A percentile compares a stretch with the other conserved stretches of the same genome.
These are phyloP conservation scores for Rhizoglyphus robini DNA, from an alignment of 1,140 invertebrate genomes.

Conservation along the genomic window DNA sequence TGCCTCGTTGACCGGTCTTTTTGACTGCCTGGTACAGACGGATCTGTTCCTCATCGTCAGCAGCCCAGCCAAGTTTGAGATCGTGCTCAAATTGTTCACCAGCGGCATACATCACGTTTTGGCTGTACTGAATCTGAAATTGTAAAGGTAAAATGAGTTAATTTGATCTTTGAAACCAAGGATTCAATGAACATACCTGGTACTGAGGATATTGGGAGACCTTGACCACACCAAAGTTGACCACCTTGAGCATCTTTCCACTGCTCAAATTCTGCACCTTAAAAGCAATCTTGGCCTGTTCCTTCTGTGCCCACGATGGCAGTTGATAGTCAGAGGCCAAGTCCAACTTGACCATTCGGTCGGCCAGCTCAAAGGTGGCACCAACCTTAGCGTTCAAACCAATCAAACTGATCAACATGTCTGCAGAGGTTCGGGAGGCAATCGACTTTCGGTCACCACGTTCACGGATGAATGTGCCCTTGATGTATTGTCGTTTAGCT, in stretches of 20 bases:
- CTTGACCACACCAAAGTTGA: neutral
- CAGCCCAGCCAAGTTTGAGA: conserved; percentile 9
- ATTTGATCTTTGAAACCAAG: neutral
- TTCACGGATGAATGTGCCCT: neutral
- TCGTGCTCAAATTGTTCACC: conserved; percentile 17
- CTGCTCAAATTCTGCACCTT: conserved; percentile 12
- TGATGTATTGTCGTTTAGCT: neutral
- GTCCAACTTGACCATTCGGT: neutral
- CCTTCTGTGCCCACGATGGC: neutral
- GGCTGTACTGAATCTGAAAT: neutral
- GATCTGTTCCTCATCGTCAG: conserved; percentile 4
- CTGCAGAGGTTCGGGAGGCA: neutral
- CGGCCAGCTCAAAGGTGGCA: neutral
- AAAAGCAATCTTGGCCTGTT: neutral
- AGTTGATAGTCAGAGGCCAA: conserved; percentile 11
- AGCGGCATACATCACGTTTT: neutral
- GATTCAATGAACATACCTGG: neutral
- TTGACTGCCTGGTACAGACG: neutral
- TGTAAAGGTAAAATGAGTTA: neutral
- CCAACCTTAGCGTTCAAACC: neutral
- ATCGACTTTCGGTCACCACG: neutral
- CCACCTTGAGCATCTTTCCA: neutral
- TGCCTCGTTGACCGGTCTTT: neutral
- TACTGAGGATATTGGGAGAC: neutral
- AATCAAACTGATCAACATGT: neutral